Evolutionary conservation across 2,113 vertebrate genomes (phyloP).

Genomic region (Empidonax alnorum): DNA sequence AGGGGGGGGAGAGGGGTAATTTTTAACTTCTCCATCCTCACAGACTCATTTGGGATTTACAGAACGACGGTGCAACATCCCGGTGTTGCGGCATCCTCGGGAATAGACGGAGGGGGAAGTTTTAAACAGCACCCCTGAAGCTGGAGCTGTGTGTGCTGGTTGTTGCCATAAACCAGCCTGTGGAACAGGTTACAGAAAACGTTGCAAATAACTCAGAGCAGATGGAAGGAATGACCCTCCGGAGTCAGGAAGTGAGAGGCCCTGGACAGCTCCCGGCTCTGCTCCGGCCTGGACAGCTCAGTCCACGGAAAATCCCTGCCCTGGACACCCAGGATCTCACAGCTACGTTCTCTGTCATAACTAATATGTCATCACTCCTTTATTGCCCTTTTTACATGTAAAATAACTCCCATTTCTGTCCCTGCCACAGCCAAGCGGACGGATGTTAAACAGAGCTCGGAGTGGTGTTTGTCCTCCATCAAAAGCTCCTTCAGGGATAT

Average conservation of each 20-base stretch:
- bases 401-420: background rate
- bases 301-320: background rate
- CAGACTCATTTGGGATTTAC: background rate
- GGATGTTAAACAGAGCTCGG: background rate
- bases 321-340: accelerated
- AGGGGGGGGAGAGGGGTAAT: background rate
- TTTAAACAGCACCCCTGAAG: background rate
- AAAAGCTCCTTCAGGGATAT: background rate
- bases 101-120: background rate
- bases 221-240: background rate
- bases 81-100: accelerated
- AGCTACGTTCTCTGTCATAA: accelerated
- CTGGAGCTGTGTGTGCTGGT: accelerated
- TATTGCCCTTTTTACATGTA: background rate
- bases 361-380: background rate
- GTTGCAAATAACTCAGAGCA: background rate
- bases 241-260: accelerated
- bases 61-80: accelerated
- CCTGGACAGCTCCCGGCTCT: background rate
- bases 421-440: accelerated
- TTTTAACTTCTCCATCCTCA: background rate
- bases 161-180: background rate
- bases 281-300: background rate
- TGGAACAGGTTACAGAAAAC: accelerated
- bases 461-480: too few relatives aligned